Conservation (phyloP, 1,140 invertebrate species). For the Anastatus disparis region DNA sequence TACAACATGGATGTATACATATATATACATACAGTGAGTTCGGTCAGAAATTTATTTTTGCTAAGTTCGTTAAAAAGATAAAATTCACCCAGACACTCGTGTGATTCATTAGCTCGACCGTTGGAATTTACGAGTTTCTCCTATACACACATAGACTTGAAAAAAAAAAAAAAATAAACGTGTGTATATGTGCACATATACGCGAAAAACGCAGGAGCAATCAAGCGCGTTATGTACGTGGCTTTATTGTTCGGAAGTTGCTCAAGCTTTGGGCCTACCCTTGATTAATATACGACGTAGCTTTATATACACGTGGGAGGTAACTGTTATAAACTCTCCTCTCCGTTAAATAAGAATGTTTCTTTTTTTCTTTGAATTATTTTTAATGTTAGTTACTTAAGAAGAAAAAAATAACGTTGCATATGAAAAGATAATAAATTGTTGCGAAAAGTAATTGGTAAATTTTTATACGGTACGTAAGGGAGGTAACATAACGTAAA, state of each 20-base stretch:
- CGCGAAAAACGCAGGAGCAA: neutral
- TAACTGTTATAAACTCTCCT: neutral
- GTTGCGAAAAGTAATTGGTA: slow-evolving; percentile 10
- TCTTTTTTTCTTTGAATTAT: neutral
- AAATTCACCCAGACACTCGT: neutral
- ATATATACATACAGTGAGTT: too few relatives aligned
- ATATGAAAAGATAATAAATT: slow-evolving; percentile 25
- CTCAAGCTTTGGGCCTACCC: neutral
- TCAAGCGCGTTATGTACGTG: neutral
- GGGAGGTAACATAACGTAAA: neutral
- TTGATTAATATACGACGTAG: slow-evolving; percentile 24
- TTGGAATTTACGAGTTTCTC: slow-evolving; percentile 8
- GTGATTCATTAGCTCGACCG: slow-evolving; percentile 1
- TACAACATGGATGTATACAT: too few relatives aligned
- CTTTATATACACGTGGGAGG: slow-evolving; percentile 17
- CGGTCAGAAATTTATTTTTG: too few relatives aligned
- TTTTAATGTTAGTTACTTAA: neutral
- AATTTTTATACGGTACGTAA: neutral
- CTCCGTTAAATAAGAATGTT: too few relatives aligned
- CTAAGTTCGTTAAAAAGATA: too few relatives aligned
- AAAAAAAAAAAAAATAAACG: too few relatives aligned
- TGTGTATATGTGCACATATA: too few relatives aligned
- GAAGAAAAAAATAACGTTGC: too few relatives aligned
- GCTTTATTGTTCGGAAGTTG: slow-evolving; percentile 30
- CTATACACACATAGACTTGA: neutral